Evolutionary conservation across 2,797 vertebrate species (phyloP).

Genomic region (Myotis vivesi): DNA sequence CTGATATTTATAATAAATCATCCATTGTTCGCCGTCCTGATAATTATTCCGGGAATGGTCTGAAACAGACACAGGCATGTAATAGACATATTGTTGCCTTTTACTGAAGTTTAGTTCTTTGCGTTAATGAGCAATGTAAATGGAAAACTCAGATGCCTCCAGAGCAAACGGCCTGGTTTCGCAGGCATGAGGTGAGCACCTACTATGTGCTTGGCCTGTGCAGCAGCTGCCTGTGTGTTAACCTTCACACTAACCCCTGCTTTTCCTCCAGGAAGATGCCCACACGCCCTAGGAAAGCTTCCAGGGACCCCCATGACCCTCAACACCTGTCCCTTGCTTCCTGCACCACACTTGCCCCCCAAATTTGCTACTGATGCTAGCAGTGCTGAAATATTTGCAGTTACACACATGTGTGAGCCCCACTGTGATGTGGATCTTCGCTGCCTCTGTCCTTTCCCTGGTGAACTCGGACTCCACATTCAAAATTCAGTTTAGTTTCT

Average conservation of each 20-base stretch:
- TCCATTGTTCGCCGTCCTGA: slow-evolving; percentile 75
- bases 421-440: accelerated
- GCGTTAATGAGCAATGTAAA: slow-evolving; percentile 28
- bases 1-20: slow-evolving; percentile 83
- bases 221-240: accelerated
- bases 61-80: slow-evolving; percentile 74
- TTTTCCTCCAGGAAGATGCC: background rate
- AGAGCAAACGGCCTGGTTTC: background rate
- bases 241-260: background rate
- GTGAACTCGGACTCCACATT: background rate
- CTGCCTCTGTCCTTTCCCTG: no score
- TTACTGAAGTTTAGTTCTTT: slow-evolving; percentile 25
- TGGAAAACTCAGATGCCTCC: background rate
- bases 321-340: background rate
- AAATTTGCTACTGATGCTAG: background rate
- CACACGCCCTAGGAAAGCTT: no score
- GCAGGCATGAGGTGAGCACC: background rate
- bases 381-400: accelerated
- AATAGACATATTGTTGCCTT: slow-evolving; percentile 64
- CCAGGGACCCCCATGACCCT: accelerated
- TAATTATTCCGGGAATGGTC: slow-evolving; percentile 74
- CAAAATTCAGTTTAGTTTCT: background rate
- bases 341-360: no score
- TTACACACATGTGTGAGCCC: accelerated
- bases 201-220: background rate